Evolutionary conservation across 2,797 vertebrate genomes (phyloP), one percentile per base, ranked within the genome.

Genomic region (Phataginus tetradactyla): DNA sequence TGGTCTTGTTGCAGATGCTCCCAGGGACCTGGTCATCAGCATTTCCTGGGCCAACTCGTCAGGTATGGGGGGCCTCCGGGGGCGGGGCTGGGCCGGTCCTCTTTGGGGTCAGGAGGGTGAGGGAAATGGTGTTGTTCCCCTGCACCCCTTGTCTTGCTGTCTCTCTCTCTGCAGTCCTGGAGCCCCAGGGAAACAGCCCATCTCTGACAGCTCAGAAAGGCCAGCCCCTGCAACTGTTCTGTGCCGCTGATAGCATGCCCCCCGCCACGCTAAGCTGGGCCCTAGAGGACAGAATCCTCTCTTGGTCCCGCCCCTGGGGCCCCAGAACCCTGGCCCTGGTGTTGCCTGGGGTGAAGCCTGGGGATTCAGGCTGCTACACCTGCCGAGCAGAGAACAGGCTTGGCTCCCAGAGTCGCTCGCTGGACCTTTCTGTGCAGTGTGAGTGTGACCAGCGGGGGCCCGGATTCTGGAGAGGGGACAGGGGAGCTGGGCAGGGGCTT

Each of bases 391-490:
- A 88, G 53, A 98, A 97, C 45, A 1, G 4, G 15, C 45, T 94
- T 7, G 96, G 96, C 8, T 59, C 68, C 17, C n/a, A 9, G 53
- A 34, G 57, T 8, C 21, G 21, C 13, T 63, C 6, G 3, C 86
- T 98, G 89, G 39, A 69, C 8, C 96, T 98, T 29, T 81, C 61
- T 0, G 93, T 98, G 66, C 90, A 81, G 49, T 96, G 97, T 98
- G 89, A 97, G 98, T 97, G 20, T 13, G 37, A 12, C 11, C 17
- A 13, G 25, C 20, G 15, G 4, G 3, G 0, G 4, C 29, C 64
- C 4, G n/a, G 53, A 2, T 4, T 34, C 68, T 1, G 1, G 20
- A 23, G 57, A 66, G n/a, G 17, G 23, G 27, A 1, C 0, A 17
- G 59, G 5, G 1, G 20, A 2, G 5, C 42, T 5, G 7, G 14